phyloP scores from a whole-genome alignment of 2,888 invertebrate genomes.

The Apamea crenata region DNA sequence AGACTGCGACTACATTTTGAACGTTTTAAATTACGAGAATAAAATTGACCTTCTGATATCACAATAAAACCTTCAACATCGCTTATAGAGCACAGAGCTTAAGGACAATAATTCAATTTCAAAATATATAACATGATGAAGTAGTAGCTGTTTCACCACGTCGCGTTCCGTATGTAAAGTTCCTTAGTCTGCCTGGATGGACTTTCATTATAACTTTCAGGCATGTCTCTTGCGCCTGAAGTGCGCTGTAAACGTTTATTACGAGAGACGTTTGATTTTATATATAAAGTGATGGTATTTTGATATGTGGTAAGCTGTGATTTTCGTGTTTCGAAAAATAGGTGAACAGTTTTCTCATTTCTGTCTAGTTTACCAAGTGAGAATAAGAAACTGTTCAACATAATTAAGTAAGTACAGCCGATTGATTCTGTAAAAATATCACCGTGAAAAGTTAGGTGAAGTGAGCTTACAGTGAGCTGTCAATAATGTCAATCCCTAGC shows the following conservation, averaged over 20 bases:
- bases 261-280: constrained; percentile 25
- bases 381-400: not conserved
- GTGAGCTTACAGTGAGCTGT: too few species aligned
- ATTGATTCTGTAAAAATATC: too few species aligned
- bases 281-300: constrained; percentile 10
- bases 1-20: too few species aligned
- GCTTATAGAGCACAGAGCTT: not conserved
- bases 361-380: not conserved
- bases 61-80: not conserved
- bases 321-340: not conserved
- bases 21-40: too few species aligned
- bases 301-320: not conserved
- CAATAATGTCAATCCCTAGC: too few species aligned
- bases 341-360: not conserved
- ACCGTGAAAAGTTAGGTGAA: too few species aligned
- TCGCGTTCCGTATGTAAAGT: constrained; percentile 44
- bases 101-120: constrained; percentile 27
- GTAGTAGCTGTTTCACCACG: constrained; percentile 18
- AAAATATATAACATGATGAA: constrained; percentile 27
- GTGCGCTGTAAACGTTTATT: constrained; percentile 37
- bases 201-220: constrained; percentile 51
- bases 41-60: too few species aligned
- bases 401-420: too few species aligned
- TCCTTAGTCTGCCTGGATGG: constrained; percentile 19
- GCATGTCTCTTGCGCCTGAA: constrained; percentile 17